Percentiles rank a stretch among this genome's conserved stretches.
phyloP scores from a whole-genome alignment of 2,797 vertebrate genomes.

The Ambastaia sidthimunki region DNA sequence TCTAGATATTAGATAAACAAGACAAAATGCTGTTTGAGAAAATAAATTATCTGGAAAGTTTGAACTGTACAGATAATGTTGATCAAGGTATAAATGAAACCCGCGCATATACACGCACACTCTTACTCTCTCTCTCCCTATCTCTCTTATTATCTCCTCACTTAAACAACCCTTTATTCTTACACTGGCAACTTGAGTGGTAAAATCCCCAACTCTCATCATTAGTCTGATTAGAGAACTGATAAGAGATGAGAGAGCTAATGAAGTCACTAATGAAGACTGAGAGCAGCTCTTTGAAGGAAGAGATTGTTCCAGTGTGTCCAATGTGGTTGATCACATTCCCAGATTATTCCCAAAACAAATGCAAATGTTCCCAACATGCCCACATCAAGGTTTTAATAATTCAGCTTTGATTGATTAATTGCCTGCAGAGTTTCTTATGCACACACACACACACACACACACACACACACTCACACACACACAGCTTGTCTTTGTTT shows the following conservation, averaged over 20 bases:
- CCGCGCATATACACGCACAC: too few species aligned
- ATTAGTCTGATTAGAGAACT: slow-evolving; percentile 40
- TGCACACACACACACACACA: slow-evolving; percentile 1
- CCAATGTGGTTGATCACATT: slow-evolving; percentile 22
- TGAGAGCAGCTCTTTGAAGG: slow-evolving; percentile 17
- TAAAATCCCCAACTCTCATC: slow-evolving; percentile 33
- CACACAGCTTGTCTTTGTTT: slow-evolving; percentile 56
- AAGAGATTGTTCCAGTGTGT: not conserved
- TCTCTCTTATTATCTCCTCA: not conserved
- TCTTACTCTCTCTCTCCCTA: not conserved
- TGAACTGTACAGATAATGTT: not conserved
- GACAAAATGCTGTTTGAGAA: too few species aligned
- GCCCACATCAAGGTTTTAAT: slow-evolving; percentile 19
- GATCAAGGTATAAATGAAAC: not conserved
- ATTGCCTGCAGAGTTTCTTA: slow-evolving; percentile 20
- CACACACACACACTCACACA: slow-evolving; percentile 2
- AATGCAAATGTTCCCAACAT: slow-evolving; percentile 23
- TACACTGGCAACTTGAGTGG: not conserved
- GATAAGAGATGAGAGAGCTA: slow-evolving; percentile 42
- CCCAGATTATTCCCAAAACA: slow-evolving; percentile 27
- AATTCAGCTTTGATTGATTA: slow-evolving; percentile 35
- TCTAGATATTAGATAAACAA: too few species aligned
- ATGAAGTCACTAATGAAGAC: slow-evolving; percentile 46
- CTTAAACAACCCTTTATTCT: not conserved
- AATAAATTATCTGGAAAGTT: not conserved